Conservation (phyloP, 2,888 invertebrate genomes). For the Parelbella ahira region DNA sequence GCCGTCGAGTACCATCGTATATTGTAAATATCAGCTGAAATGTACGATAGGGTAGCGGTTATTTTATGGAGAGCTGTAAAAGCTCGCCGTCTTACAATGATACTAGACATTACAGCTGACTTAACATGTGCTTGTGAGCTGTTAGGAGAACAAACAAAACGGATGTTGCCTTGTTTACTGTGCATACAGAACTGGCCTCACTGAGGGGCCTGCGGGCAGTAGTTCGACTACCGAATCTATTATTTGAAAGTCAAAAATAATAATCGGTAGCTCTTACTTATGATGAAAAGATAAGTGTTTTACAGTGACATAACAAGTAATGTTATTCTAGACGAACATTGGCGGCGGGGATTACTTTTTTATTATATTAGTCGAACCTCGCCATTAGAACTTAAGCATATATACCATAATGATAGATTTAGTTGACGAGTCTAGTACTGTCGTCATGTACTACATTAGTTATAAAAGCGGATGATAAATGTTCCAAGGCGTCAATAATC, state of each 20-base stretch:
- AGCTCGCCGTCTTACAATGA: conserved; percentile 33
- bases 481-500: conserved; percentile 49
- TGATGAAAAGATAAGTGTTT: conserved; percentile 26
- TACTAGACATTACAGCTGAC: conserved; percentile 44
- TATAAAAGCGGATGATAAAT: conserved; percentile 60
- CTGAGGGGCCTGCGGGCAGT: conserved; percentile 48
- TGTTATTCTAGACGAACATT: conserved; percentile 18
- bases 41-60: conserved; percentile 7
- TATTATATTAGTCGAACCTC: conserved; percentile 11
- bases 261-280: conserved; percentile 23
- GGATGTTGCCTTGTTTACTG: conserved; percentile 58
- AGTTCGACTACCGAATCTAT: conserved; percentile 32
- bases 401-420: conserved; percentile 23
- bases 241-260: conserved; percentile 24
- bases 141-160: conserved; percentile 56
- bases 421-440: conserved; percentile 48
- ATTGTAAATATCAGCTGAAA: conserved; percentile 9
- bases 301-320: conserved; percentile 26
- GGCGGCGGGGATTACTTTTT: conserved; percentile 25
- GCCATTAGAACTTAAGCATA: conserved; percentile 9
- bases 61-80: conserved; percentile 14
- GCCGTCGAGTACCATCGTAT: conserved; percentile 6
- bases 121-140: conserved; percentile 47
- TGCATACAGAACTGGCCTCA: conserved; percentile 60
- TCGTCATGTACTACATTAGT: conserved; percentile 50